phyloP scores from a whole-genome alignment of 1,140 invertebrate genomes.

The Zelostemma sp. region DNA sequence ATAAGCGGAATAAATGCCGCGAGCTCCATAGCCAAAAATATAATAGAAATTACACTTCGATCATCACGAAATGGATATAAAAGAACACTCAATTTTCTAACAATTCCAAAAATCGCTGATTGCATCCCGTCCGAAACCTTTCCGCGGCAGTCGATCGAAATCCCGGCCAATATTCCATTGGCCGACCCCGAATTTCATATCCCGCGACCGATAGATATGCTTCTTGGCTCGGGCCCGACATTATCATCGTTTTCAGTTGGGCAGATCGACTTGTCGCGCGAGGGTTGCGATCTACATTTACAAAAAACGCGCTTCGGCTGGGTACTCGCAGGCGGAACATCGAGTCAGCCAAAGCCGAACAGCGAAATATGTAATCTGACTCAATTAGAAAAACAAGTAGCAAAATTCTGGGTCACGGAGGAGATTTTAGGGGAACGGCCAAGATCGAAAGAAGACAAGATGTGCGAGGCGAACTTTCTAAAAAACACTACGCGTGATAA shows the following conservation, averaged over 20 bases:
- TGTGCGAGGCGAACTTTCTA: no score
- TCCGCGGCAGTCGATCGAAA: constrained; percentile 15
- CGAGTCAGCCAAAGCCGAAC: no score
- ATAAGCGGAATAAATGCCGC: constrained; percentile 6
- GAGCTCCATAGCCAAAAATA: neutral
- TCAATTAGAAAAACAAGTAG: no score
- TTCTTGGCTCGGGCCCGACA: constrained; percentile 21
- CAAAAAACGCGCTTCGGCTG: constrained; percentile 20
- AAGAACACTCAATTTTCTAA: neutral
- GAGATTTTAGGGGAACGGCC: no score
- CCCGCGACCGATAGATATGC: constrained; percentile 12
- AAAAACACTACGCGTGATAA: no score
- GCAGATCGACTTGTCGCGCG: no score
- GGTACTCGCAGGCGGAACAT: constrained; percentile 5
- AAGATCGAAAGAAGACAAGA: no score
- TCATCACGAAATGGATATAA: neutral
- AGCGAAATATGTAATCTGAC: no score
- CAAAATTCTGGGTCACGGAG: no score
- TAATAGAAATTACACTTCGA: neutral
- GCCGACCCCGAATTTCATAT: constrained; percentile 27
- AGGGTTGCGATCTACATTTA: neutral
- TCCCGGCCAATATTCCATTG: constrained; percentile 14
- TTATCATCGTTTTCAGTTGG: no score
- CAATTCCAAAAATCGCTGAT: no score
- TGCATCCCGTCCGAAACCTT: constrained; percentile 4